Percentiles rank a stretch among this genome's conserved stretches.
These are phyloP conservation scores for Drosophila monieri DNA, from an alignment of 2,888 invertebrate species.

Conservation along the genomic window DNA sequence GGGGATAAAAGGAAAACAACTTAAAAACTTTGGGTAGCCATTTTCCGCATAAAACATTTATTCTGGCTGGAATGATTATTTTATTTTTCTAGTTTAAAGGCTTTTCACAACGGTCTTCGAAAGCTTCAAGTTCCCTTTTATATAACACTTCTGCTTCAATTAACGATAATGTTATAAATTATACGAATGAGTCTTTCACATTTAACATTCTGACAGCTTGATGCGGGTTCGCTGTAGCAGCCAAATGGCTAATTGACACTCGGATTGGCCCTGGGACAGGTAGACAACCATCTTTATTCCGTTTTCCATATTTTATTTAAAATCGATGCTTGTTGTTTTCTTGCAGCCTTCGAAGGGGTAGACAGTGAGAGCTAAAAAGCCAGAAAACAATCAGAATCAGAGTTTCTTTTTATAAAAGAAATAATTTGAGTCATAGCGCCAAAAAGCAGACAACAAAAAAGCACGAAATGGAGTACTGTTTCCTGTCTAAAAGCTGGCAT, in stretches of 20 bases:
- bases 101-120: background rate
- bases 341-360: background rate
- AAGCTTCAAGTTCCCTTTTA: background rate
- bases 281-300: constrained; percentile 18
- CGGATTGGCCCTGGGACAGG: constrained; percentile 59
- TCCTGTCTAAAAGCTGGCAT: too few species aligned
- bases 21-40: background rate
- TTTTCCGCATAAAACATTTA: background rate
- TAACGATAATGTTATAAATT: constrained; percentile 72
- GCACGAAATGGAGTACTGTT: too few species aligned
- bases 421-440: too few species aligned
- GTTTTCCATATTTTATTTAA: constrained; percentile 55
- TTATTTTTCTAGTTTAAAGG: too few species aligned
- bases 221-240: constrained; percentile 67
- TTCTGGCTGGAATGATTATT: too few species aligned
- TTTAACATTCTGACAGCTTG: constrained; percentile 77
- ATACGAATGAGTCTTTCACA: constrained; percentile 72
- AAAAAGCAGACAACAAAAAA: too few species aligned
- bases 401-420: too few species aligned
- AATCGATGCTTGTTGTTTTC: constrained; percentile 40
- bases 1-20: background rate
- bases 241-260: constrained; percentile 69
- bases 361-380: background rate
- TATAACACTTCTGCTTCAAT: constrained; percentile 58
- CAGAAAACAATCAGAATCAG: background rate